Evolutionary conservation across 2,113 vertebrate species (phyloP).

Genomic region (Lepisosteus oculatus): DNA sequence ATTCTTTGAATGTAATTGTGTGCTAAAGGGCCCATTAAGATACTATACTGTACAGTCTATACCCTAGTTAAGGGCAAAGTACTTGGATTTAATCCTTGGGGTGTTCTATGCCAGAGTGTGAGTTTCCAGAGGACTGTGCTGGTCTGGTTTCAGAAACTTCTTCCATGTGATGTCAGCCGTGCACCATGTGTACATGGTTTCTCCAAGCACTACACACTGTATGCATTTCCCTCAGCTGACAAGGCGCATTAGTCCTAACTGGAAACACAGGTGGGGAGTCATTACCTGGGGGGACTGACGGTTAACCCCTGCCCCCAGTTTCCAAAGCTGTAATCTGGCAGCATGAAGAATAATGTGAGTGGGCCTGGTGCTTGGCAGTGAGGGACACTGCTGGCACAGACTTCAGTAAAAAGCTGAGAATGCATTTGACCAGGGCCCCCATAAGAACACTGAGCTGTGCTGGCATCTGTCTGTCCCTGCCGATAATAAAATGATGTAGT

Average conservation of each 20-base stretch:
- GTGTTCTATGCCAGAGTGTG: no score
- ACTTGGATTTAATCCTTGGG: no score
- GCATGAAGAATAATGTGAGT: neutral
- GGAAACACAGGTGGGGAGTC: conserved; percentile 32
- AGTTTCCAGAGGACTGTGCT: no score
- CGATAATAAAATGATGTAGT: neutral
- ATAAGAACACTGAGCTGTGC: neutral
- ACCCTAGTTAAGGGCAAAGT: no score
- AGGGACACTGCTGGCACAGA: neutral
- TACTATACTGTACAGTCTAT: no score
- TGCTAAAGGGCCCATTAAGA: no score
- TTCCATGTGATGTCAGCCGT: neutral
- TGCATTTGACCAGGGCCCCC: neutral
- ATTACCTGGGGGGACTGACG: conserved; percentile 14
- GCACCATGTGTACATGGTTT: no score
- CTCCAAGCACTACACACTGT: no score
- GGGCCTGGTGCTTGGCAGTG: neutral
- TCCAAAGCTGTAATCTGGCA: conserved; percentile 8
- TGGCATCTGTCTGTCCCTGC: neutral
- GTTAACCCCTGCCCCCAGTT: conserved; percentile 35
- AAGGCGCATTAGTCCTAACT: neutral
- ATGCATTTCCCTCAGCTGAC: neutral
- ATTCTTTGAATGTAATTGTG: no score
- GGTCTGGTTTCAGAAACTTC: conserved; percentile 4
- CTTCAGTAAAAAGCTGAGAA: neutral